Conservation (phyloP, 2,113 vertebrate species). For the Phaethon lepturus region DNA sequence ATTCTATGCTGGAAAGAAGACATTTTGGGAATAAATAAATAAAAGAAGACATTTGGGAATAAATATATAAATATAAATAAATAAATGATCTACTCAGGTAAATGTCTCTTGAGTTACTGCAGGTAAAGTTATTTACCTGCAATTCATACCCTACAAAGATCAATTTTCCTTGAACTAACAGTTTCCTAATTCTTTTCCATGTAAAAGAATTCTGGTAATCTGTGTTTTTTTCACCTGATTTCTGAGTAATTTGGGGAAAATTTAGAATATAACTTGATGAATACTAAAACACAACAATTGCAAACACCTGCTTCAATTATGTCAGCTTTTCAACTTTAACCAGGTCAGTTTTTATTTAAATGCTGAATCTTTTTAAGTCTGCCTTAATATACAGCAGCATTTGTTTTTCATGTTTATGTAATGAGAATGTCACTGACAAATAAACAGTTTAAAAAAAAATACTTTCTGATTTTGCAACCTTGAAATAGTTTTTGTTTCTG, state of each 20-base stretch:
- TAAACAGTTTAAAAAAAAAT: not conserved
- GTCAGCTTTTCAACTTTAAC: not conserved
- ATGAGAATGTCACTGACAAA: not conserved
- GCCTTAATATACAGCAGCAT: not conserved
- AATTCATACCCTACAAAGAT: not conserved
- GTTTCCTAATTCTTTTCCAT: not conserved
- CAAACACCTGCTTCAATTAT: not conserved
- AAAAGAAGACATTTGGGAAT: not conserved
- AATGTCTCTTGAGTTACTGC: not conserved
- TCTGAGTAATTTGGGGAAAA: not conserved
- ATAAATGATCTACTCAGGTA: not conserved
- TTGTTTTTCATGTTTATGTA: constrained; percentile 40
- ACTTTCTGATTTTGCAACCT: not conserved
- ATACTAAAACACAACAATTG: not conserved
- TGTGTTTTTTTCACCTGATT: not conserved
- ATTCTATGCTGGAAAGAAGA: not conserved
- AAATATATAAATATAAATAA: too few species aligned
- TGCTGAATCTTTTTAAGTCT: not conserved
- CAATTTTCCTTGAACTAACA: not conserved
- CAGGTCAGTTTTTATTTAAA: constrained; percentile 35
- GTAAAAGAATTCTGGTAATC: not conserved
- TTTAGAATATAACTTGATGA: not conserved
- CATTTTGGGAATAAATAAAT: not conserved
- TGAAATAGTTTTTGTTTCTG: not conserved
- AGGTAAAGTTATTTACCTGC: not conserved